Evolutionary conservation across 2,113 vertebrate species (phyloP), one percentile per base, ranked within the genome.

Genomic region (Pao palembangensis): DNA sequence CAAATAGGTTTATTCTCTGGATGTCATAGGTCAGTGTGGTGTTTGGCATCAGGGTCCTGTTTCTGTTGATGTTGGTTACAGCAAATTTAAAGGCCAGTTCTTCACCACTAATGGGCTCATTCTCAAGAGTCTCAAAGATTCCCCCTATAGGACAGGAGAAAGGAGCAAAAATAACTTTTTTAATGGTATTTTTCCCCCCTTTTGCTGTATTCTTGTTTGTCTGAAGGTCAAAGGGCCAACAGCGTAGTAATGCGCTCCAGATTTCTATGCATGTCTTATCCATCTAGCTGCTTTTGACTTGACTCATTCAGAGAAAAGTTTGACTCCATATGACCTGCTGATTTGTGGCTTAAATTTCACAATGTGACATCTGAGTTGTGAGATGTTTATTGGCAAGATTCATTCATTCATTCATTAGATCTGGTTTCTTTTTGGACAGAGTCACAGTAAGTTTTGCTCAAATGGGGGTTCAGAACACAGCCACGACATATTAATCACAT

Each of bases 11-110:
- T 91, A 98, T 96, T 89, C 94, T 94, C 93, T 98, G 97, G 87
- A 98, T 94, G 88, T 98, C 97, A 3, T 98, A 99, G 86, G 96
- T 98, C 88, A 99, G 88, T 13, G 97, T 99, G 78, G 91, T 96
- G 88, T 98, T 98, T 87, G 96, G 97, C 95, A 98, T 95, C 88
- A 99, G 87, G 61, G 94, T 96, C 88, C 94, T 91, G 87, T 98
- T 98, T 86, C 96, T 91, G 83, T 99, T 99, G 84, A 99, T 95
- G 86, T 93, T 98, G 88, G 90, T 95, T 67, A 99, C 94, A 50
- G 97, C 96, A 79, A 98, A 98, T 91, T 98, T 98, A 92, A 99
- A 99, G 71, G 95, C 97, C 86, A 98, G 80, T 88, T 98, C 97
- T 88, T 99, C 97, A 67, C 94, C 88, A 60, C 95, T 96, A 80